A percentile compares a stretch with the other conserved stretches of the same genome.
Conservation (phyloP, 2,113 vertebrate species). For the Sylvicapra grimmia region DNA sequence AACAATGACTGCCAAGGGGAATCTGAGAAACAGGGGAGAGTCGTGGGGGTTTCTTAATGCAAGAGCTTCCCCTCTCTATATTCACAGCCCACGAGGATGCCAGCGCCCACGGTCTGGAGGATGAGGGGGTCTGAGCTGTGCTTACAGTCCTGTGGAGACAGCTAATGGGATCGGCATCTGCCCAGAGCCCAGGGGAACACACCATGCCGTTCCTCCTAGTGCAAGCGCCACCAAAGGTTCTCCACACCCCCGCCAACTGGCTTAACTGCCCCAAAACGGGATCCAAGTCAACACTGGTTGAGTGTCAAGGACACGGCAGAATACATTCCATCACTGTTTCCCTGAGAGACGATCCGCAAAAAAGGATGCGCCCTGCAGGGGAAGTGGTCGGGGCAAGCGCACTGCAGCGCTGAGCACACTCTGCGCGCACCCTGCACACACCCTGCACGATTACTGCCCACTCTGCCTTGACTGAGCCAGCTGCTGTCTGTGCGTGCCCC, state of each 20-base stretch:
- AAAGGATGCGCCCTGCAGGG: neutral
- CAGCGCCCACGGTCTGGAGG: constrained; percentile 32
- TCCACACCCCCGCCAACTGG: neutral
- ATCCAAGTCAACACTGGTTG: neutral
- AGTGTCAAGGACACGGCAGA: neutral
- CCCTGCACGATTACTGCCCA: neutral
- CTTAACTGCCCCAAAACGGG: neutral
- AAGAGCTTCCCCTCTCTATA: constrained; percentile 41
- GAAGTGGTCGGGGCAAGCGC: neutral
- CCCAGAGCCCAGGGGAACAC: neutral
- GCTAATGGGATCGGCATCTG: constrained; percentile 11
- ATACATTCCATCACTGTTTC: neutral
- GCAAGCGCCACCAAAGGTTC: neutral
- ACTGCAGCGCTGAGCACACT: neutral
- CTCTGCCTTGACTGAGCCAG: neutral
- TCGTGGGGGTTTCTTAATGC: constrained; percentile 63
- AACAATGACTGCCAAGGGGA: constrained; percentile 59
- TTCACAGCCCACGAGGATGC: constrained; percentile 56
- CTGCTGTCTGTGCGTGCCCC: neutral
- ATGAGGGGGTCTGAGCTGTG: neutral
- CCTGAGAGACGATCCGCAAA: neutral
- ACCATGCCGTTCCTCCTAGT: neutral
- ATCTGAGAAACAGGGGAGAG: constrained; percentile 60
- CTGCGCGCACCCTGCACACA: neutral
- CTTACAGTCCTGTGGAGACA: constrained; percentile 48